phyloP scores from a whole-genome alignment of 2,113 vertebrate species.

The Xyrauchen texanus region DNA sequence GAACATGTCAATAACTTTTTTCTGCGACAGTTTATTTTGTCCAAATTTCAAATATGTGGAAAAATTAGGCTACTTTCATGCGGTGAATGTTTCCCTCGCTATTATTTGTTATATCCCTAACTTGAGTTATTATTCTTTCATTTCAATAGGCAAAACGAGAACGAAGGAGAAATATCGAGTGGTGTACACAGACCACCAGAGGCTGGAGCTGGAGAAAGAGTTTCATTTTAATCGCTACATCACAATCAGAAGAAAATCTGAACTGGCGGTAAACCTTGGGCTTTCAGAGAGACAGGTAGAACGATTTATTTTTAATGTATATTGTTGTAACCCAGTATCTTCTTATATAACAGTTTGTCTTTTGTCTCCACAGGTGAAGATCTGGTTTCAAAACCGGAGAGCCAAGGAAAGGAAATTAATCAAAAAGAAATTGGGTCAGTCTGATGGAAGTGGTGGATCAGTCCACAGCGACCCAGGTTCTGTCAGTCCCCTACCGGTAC shows the following conservation, averaged over 20 bases:
- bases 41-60: too few species aligned
- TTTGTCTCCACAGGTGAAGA: conserved; percentile 82
- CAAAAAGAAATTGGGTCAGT: conserved; percentile 92
- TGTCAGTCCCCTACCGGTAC: conserved; percentile 84
- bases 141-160: conserved; percentile 88
- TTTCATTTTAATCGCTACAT: conserved; percentile 97
- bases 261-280: conserved; percentile 88
- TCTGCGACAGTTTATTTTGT: too few species aligned
- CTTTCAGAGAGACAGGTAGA: conserved; percentile 97
- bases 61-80: too few species aligned
- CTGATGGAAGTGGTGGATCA: conserved; percentile 84
- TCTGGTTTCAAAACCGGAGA: conserved; percentile 94
- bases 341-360: background rate
- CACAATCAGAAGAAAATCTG: conserved; percentile 90
- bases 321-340: background rate
- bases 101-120: background rate
- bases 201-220: conserved; percentile 94
- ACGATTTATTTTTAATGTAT: background rate
- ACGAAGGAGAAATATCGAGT: conserved; percentile 97
- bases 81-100: background rate
- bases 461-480: conserved; percentile 91
- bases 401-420: conserved; percentile 92
- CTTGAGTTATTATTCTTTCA: background rate
- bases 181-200: conserved; percentile 94
- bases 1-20: too few species aligned